Evolutionary conservation across 2,888 invertebrate genomes (phyloP), one percentile per base, ranked within the genome.

Genomic region (Crematogaster levior): DNA sequence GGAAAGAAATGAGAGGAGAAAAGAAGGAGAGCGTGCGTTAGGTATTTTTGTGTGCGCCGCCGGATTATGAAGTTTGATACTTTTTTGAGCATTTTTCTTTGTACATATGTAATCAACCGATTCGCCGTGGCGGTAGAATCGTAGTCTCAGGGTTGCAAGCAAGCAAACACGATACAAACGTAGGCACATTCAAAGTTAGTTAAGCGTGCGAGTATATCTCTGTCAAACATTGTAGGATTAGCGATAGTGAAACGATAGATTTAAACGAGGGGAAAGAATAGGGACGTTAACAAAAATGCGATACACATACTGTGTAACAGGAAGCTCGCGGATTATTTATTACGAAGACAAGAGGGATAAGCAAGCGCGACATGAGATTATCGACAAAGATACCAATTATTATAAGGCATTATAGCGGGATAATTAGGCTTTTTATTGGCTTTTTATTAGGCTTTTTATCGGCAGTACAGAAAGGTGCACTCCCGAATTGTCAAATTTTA

Each of bases 61-160:
- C 21, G 60, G 68, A 80, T 72, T 85, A 60, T 79, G 60, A 81
- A 61, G 61, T 81, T 53, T 65, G 58, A 79, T 60, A 73, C 40
- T 82, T 82, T 85, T 77, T 58, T 63, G 66, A 80, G 81, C 81
- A 75, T 83, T 84, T 65, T 85, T 46, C 81, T 86, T 66, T 66
- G 74, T 81, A 84, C 80, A 73, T 75, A 70, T 72, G 60, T 80
- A 81, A 89, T 86, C 77, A 56, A n/a, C 82, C 89, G 84, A 88
- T 92, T 93, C 91, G 90, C 91, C 93, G 90, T 92, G 92, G 90
- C 84, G 86, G 89, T 93, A 91, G 91, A 91, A 92, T 93, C 86
- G 88, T 93, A 92, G 91, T 92, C 92, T 93, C 93, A 93, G 92
- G 93, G 91, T 93, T 92, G 86, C 90, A 91, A 90, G 90, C 74